These are phyloP conservation scores for Coreoperca whiteheadi DNA, from an alignment of 2,113 vertebrate species.

Conservation along the genomic window DNA sequence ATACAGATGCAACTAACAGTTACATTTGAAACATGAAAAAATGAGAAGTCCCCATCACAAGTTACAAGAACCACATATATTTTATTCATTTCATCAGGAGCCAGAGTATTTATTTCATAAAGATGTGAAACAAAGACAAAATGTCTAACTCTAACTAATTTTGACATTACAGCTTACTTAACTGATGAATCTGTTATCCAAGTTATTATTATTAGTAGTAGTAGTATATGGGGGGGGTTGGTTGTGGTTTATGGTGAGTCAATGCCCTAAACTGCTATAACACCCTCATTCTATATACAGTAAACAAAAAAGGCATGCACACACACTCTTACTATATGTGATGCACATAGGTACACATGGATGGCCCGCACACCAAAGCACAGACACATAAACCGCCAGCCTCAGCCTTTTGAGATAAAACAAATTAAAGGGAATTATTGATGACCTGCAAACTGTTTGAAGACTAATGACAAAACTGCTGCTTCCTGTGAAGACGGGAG, in stretches of 20 bases:
- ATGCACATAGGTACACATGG: slow-evolving; percentile 69
- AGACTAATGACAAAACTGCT: slow-evolving; percentile 91
- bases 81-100: not conserved
- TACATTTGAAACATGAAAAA: not conserved
- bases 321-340: slow-evolving; percentile 49
- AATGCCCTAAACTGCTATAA: slow-evolving; percentile 3
- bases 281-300: slow-evolving; percentile 25
- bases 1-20: not conserved
- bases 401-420: slow-evolving; percentile 89
- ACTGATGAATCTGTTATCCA: not conserved
- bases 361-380: slow-evolving; percentile 72
- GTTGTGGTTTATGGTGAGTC: slow-evolving; percentile 18
- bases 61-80: not conserved
- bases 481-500: slow-evolving; percentile 86
- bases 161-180: not conserved
- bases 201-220: not conserved
- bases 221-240: not conserved
- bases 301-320: slow-evolving; percentile 3
- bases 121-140: not conserved
- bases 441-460: slow-evolving; percentile 90
- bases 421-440: slow-evolving; percentile 95
- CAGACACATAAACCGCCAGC: slow-evolving; percentile 70
- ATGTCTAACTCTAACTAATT: not conserved
- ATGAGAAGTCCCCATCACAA: not conserved
- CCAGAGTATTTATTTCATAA: not conserved